Evolutionary conservation across 2,113 vertebrate genomes (phyloP).

Genomic region (Hucho hucho): DNA sequence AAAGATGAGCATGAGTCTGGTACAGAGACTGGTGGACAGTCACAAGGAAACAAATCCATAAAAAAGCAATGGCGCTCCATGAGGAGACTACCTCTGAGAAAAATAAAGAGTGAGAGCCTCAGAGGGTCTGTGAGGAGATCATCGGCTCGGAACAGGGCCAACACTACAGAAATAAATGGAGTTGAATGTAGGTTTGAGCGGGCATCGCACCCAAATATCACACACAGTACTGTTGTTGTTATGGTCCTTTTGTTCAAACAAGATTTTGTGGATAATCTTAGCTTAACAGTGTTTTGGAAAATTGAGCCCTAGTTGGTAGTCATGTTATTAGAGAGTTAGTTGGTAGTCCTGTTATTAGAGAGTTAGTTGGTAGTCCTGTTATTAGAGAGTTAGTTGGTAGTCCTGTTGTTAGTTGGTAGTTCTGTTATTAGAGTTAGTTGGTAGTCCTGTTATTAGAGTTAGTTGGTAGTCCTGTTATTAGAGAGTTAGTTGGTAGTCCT

Average conservation of each 20-base stretch:
- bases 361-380: no score
- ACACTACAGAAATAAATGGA: conserved; percentile 34
- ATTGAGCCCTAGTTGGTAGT: no score
- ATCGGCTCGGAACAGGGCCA: background rate
- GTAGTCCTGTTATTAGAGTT: no score
- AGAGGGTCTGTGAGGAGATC: conserved; percentile 34
- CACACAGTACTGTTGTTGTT: background rate
- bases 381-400: background rate
- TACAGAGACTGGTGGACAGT: background rate
- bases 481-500: no score
- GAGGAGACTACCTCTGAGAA: conserved; percentile 55
- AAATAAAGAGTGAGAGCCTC: conserved; percentile 2
- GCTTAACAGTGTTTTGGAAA: no score
- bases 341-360: no score
- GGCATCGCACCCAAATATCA: background rate
- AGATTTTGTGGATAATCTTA: background rate
- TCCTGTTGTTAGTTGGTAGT: no score
- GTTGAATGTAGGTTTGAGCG: conserved; percentile 53
- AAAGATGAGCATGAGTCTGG: conserved; percentile 58
- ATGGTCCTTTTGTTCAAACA: background rate
- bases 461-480: no score
- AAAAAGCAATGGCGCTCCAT: conserved; percentile 45
- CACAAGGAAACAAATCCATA: background rate
- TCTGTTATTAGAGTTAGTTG: no score
- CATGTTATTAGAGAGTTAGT: no score